phyloP scores from a whole-genome alignment of 2,797 vertebrate genomes.

The Galagoides demidoff region DNA sequence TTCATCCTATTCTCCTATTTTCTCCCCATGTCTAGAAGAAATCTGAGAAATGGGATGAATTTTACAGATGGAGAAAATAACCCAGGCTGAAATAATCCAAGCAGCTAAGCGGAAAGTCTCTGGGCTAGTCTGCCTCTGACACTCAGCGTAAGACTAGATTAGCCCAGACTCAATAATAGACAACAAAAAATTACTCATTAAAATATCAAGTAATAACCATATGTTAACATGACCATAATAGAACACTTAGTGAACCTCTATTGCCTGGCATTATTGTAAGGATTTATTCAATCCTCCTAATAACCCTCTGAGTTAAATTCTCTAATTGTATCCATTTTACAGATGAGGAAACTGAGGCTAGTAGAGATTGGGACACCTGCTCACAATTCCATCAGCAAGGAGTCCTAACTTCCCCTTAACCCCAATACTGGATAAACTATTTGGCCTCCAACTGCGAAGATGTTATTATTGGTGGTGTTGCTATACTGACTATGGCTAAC shows the following conservation, averaged over 20 bases:
- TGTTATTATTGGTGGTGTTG: neutral
- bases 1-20: neutral
- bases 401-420: neutral
- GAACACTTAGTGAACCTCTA: neutral
- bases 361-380: neutral
- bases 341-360: slow-evolving; percentile 4
- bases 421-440: neutral
- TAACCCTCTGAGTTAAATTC: neutral
- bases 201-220: neutral
- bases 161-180: neutral
- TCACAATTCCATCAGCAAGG: neutral
- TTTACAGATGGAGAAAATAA: neutral
- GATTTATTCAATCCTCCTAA: neutral
- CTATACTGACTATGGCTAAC: neutral
- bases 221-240: neutral
- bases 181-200: neutral
- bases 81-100: neutral
- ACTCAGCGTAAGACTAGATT: neutral
- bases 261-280: neutral
- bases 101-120: neutral
- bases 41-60: neutral
- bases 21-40: slow-evolving; percentile 6
- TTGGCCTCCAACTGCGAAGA: neutral
- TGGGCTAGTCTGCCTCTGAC: neutral
- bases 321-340: neutral